phyloP scores from a whole-genome alignment of 1,140 invertebrate genomes.

The Drosophila tristis region DNA sequence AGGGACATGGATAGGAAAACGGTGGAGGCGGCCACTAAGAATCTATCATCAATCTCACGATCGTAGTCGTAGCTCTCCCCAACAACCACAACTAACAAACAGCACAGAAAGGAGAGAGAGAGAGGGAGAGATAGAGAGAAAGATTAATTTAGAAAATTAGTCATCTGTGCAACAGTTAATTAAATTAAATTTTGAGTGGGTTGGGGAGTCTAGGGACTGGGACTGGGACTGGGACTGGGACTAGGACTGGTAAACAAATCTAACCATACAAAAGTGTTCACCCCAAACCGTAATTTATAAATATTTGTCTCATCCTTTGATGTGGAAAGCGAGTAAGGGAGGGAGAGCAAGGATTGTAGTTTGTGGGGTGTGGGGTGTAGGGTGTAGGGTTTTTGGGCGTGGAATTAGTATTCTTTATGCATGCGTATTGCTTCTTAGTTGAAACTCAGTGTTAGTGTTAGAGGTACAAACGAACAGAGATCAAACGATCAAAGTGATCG shows the following conservation, averaged over 20 bases:
- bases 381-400: background rate
- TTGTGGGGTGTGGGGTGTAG: background rate
- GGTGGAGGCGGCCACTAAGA: constrained; percentile 83
- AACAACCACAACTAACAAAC: constrained; percentile 70
- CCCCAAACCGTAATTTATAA: constrained; percentile 20
- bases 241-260: constrained; percentile 9
- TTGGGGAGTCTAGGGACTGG: too few relatives aligned
- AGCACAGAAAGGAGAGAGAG: constrained; percentile 20
- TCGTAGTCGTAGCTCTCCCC: constrained; percentile 60
- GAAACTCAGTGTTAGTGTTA: constrained; percentile 27
- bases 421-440: constrained; percentile 24
- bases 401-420: constrained; percentile 44
- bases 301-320: constrained; percentile 1
- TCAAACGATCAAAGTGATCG: constrained; percentile 11
- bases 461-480: constrained; percentile 21
- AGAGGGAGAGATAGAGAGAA: constrained; percentile 46
- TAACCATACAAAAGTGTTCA: background rate
- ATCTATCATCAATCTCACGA: constrained; percentile 80
- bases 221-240: constrained; percentile 6
- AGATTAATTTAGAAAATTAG: constrained; percentile 61
- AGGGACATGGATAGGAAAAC: constrained; percentile 83
- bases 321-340: too few relatives aligned
- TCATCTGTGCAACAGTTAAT: constrained; percentile 14
- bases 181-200: constrained; percentile 6
- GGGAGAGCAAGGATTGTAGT: too few relatives aligned